Percentiles rank a stretch among this genome's conserved stretches.
phyloP scores from a whole-genome alignment of 2,888 invertebrate genomes.

The Microchrysa polita region DNA sequence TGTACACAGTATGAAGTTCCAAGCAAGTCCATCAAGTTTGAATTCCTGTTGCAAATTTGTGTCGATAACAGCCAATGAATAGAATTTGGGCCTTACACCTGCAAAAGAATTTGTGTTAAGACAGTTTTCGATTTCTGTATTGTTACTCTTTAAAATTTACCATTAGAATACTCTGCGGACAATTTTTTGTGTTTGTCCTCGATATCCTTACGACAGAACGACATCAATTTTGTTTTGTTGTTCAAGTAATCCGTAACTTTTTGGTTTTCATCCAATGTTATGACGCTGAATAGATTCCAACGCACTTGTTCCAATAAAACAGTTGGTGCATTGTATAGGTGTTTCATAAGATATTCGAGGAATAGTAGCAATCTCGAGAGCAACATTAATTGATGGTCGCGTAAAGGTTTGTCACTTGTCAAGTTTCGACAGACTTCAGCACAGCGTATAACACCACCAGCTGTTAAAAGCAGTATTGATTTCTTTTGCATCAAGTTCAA shows the following conservation, averaged over 20 bases:
- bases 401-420: constrained; percentile 59
- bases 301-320: constrained; percentile 87
- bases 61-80: constrained; percentile 85
- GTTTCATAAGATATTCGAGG: constrained; percentile 94
- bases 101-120: constrained; percentile 15
- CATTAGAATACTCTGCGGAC: constrained; percentile 62
- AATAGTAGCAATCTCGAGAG: constrained; percentile 85
- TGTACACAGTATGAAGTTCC: constrained; percentile 93
- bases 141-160: constrained; percentile 52
- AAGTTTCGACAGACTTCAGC: constrained; percentile 70
- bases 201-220: constrained; percentile 75
- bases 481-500: constrained; percentile 97
- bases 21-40: constrained; percentile 90
- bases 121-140: background rate
- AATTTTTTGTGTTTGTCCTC: constrained; percentile 78
- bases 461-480: constrained; percentile 84
- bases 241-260: constrained; percentile 65
- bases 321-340: constrained; percentile 92
- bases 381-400: constrained; percentile 78
- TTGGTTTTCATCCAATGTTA: constrained; percentile 70
- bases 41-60: constrained; percentile 76
- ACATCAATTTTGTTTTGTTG: constrained; percentile 71
- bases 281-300: constrained; percentile 78
- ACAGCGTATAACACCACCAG: constrained; percentile 77
- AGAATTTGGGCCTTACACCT: constrained; percentile 90